phyloP scores from a whole-genome alignment of 2,113 vertebrate species.

The Dendrocopos noguchii region DNA sequence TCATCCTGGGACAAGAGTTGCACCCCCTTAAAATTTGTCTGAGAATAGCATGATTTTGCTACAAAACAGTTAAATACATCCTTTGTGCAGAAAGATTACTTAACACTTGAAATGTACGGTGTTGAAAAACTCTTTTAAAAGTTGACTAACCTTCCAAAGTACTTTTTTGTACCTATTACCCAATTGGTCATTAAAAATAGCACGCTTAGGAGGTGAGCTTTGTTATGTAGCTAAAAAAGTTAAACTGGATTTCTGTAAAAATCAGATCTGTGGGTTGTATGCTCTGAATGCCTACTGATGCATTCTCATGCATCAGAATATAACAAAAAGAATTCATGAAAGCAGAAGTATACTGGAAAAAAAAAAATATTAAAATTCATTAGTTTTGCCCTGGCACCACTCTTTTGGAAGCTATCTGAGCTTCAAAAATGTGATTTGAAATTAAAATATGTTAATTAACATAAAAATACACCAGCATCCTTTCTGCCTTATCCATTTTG shows the following conservation, averaged over 20 bases:
- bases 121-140: background rate
- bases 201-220: background rate
- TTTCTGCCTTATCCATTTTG: slow-evolving; percentile 20
- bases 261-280: background rate
- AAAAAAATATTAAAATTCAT: slow-evolving; percentile 61
- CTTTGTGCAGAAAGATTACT: background rate
- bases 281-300: background rate
- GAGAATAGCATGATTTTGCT: background rate
- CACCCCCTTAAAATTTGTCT: background rate
- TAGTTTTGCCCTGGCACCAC: slow-evolving; percentile 20
- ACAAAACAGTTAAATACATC: background rate
- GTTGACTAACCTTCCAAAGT: background rate
- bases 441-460: slow-evolving; percentile 58
- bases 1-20: background rate
- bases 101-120: background rate
- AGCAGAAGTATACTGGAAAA: slow-evolving; percentile 17
- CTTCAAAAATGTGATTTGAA: slow-evolving; percentile 50
- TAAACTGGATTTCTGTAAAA: slow-evolving; percentile 23
- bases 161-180: background rate
- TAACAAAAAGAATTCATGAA: slow-evolving; percentile 36
- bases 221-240: background rate
- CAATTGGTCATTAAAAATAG: background rate
- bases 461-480: slow-evolving; percentile 49
- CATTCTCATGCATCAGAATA: background rate
- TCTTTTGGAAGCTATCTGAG: slow-evolving; percentile 26